A percentile compares a stretch with the other conserved stretches of the same genome.
Conservation (phyloP, 2,113 vertebrate species). For the Gasterosteus aculeatus region DNA sequence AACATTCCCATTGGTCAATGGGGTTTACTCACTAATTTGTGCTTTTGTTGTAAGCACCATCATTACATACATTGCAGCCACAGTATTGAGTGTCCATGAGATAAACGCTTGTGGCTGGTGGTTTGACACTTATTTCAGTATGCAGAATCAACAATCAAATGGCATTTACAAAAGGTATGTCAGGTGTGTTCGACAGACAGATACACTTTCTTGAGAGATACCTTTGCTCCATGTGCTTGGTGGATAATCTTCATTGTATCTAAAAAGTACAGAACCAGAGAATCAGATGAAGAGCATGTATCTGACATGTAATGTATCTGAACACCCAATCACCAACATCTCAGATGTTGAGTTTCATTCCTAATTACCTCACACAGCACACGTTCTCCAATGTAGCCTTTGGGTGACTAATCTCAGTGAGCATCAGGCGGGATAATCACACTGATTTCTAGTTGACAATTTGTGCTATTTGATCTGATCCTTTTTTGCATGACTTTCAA, state of each 20-base stretch:
- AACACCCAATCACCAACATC: background rate
- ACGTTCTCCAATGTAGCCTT: background rate
- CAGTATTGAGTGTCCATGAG: too few relatives aligned
- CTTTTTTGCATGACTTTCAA: background rate
- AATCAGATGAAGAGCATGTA: background rate
- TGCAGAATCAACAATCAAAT: background rate
- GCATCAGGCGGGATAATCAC: background rate
- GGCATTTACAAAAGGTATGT: background rate
- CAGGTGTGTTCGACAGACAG: too few relatives aligned
- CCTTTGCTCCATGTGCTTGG: conserved; percentile 94
- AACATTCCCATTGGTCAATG: background rate
- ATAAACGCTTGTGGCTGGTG: background rate
- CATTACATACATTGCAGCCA: background rate
- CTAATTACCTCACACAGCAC: background rate
- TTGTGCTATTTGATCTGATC: background rate
- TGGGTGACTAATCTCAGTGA: background rate
- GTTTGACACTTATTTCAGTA: background rate
- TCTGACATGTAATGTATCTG: background rate
- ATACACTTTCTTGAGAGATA: conserved; percentile 69
- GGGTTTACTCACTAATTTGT: background rate
- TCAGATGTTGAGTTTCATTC: background rate
- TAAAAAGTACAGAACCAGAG: conserved; percentile 72
- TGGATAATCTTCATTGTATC: conserved; percentile 96
- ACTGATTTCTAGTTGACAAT: background rate
- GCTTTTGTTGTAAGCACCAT: too few relatives aligned